These are phyloP conservation scores for Diadophis punctatus DNA, from an alignment of 2,113 vertebrate species.

Conservation along the genomic window DNA sequence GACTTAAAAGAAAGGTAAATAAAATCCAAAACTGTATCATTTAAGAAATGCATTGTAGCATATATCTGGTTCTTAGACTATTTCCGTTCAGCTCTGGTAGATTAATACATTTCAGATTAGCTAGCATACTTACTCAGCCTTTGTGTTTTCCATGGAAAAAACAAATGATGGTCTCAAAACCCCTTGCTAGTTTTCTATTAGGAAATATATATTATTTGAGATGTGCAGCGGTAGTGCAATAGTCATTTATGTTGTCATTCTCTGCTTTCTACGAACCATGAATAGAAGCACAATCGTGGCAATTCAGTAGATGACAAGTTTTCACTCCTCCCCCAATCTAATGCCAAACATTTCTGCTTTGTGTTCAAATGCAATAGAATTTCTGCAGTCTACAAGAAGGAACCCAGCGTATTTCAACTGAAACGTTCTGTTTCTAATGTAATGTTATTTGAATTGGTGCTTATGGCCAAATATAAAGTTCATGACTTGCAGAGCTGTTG, in stretches of 20 bases:
- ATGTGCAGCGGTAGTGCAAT: neutral
- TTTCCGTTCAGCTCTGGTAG: slow-evolving; percentile 33
- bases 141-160: slow-evolving; percentile 2
- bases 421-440: neutral
- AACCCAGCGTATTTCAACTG: neutral
- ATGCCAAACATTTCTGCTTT: neutral
- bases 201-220: neutral
- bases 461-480: too few species aligned
- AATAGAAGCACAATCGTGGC: neutral
- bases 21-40: slow-evolving; percentile 19
- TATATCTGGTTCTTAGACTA: slow-evolving; percentile 12
- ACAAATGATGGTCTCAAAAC: neutral
- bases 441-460: neutral
- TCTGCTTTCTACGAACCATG: neutral
- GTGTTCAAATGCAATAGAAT: neutral
- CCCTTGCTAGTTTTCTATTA: neutral
- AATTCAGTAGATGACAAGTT: neutral
- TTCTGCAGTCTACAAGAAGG: neutral
- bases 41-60: neutral
- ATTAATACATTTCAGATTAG: neutral
- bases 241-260: neutral
- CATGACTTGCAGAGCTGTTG: neutral
- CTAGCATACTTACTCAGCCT: neutral
- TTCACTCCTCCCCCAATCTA: neutral
- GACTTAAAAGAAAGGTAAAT: slow-evolving; percentile 26